A percentile compares a stretch with the other conserved stretches of the same genome.
phyloP scores from a whole-genome alignment of 2,797 vertebrate genomes.

The Cottoperca gobio region DNA sequence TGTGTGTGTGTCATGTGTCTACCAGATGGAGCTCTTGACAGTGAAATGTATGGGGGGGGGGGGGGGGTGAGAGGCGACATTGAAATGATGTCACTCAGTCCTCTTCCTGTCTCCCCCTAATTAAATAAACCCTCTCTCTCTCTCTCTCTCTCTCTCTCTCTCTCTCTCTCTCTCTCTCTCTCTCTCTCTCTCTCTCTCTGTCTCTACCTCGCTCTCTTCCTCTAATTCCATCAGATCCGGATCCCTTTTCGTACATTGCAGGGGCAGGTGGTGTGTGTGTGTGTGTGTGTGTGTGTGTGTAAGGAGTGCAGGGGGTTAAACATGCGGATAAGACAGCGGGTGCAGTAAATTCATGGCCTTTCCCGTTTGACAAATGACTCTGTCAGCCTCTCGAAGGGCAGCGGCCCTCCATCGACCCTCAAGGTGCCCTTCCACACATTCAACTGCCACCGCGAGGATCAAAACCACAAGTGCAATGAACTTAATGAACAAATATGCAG shows the following conservation, averaged over 20 bases:
- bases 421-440: conserved; percentile 80
- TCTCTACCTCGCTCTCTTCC: conserved; percentile 31
- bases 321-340: conserved; percentile 58
- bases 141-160: conserved; percentile 31
- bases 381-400: conserved; percentile 77
- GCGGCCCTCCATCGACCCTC: conserved; percentile 63
- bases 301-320: conserved; percentile 64
- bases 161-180: conserved; percentile 42
- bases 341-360: conserved; percentile 72
- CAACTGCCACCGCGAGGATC: conserved; percentile 18
- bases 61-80: conserved; percentile 47
- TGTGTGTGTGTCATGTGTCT: conserved; percentile 39
- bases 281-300: conserved; percentile 12
- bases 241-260: conserved; percentile 27
- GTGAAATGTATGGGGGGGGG: conserved; percentile 30
- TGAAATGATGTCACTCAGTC: conserved; percentile 76
- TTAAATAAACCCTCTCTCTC: conserved; percentile 69
- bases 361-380: conserved; percentile 82
- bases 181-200: conserved; percentile 37
- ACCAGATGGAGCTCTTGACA: conserved; percentile 75
- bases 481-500: conserved; percentile 50
- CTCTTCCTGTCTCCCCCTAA: conserved; percentile 75
- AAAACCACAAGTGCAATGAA: conserved; percentile 41
- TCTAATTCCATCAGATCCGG: conserved; percentile 67
- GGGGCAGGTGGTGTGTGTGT: conserved; percentile 38